Percentiles rank a stretch among this genome's conserved stretches.
These are phyloP conservation scores for Choloepus hoffmanni DNA, from an alignment of 2,113 vertebrate species.

Conservation along the genomic window DNA sequence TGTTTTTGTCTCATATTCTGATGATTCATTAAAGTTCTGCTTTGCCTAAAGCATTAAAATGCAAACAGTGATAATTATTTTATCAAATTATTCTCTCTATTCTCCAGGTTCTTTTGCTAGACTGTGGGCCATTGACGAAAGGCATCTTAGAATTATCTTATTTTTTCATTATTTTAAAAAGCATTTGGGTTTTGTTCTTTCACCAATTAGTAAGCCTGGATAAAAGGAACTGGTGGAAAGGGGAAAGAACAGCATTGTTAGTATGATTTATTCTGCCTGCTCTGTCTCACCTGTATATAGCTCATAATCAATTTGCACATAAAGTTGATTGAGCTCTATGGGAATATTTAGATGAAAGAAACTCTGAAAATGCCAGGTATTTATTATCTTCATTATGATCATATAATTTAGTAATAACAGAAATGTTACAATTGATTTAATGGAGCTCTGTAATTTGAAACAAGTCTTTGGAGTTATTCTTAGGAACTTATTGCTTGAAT, in stretches of 20 bases:
- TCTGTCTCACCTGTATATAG: conserved; percentile 52
- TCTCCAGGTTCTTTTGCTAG: conserved; percentile 51
- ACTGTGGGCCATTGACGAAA: neutral
- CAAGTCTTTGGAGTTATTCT: conserved; percentile 56
- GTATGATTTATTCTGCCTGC: conserved; percentile 47
- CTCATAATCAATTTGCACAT: conserved; percentile 73
- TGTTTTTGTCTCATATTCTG: neutral
- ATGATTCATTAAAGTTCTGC: neutral
- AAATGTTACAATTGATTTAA: conserved; percentile 79
- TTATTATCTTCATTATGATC: conserved; percentile 77
- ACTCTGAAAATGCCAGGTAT: conserved; percentile 79
- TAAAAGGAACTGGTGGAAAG: conserved; percentile 32
- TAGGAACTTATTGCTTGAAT: conserved; percentile 55
- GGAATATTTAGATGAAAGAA: conserved; percentile 79
- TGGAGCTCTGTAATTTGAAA: conserved; percentile 71
- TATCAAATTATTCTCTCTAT: conserved; percentile 39
- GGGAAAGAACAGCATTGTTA: neutral
- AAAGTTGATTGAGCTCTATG: conserved; percentile 79
- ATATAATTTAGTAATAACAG: conserved; percentile 75
- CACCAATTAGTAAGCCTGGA: conserved; percentile 35
- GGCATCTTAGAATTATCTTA: conserved; percentile 59
- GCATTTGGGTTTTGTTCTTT: conserved; percentile 44
- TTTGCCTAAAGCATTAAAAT: conserved; percentile 18
- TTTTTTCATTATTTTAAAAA: conserved; percentile 59
- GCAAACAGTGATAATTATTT: conserved; percentile 23